phyloP scores from a whole-genome alignment of 2,888 invertebrate species.

The Therioaphis trifolii region DNA sequence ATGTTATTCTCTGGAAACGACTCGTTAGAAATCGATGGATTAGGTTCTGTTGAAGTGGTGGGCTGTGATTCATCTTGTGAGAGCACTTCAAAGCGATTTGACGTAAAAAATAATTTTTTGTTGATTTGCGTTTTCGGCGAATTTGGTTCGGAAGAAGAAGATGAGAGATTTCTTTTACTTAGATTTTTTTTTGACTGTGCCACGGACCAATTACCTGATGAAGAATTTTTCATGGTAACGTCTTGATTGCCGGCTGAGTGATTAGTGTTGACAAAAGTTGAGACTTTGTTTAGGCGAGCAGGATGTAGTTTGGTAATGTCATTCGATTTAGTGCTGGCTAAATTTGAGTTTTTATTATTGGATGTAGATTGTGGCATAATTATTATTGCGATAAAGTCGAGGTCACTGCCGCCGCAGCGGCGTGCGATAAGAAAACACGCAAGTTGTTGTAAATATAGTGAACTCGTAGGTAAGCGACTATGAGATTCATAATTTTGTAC shows the following conservation, averaged over 20 bases:
- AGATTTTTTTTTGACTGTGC: background rate
- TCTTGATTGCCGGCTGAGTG: too few relatives aligned
- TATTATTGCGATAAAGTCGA: too few relatives aligned
- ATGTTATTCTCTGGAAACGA: too few relatives aligned
- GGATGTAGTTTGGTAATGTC: background rate
- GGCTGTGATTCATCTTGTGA: background rate
- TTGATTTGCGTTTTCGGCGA: background rate
- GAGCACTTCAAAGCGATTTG: constrained; percentile 3
- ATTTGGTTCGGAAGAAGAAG: background rate
- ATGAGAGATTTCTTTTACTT: background rate
- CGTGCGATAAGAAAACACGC: too few relatives aligned
- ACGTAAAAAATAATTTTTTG: constrained; percentile 7
- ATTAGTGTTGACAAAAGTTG: constrained; percentile 15
- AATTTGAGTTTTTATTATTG: background rate
- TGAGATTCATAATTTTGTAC: too few relatives aligned
- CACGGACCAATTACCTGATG: background rate
- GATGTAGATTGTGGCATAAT: too few relatives aligned
- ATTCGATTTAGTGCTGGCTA: background rate
- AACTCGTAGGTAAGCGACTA: too few relatives aligned
- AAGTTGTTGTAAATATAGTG: too few relatives aligned
- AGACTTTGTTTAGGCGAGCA: constrained; percentile 16
- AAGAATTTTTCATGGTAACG: background rate
- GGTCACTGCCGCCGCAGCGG: too few relatives aligned
- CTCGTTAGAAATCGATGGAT: too few relatives aligned
- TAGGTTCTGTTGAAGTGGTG: too few relatives aligned